Conservation (phyloP, 2,113 vertebrate genomes). For the Silurus glanis region DNA sequence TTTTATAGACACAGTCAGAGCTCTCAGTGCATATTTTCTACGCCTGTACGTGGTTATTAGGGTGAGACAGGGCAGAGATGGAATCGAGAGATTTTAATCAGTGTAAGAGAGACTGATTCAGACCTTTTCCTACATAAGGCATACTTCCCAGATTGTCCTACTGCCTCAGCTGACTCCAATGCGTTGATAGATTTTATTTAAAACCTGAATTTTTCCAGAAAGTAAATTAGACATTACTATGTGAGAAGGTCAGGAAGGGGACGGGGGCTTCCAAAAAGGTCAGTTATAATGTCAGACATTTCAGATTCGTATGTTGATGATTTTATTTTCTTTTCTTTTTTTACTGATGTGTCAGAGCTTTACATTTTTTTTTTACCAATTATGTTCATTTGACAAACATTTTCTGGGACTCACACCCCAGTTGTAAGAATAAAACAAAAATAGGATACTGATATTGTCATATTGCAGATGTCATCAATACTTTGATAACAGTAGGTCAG, state of each 20-base stretch:
- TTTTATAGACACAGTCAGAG: conserved; percentile 63
- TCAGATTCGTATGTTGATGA: neutral
- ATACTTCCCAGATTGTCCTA: neutral
- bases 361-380: neutral
- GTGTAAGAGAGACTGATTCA: neutral
- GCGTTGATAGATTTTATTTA: neutral
- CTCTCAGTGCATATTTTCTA: conserved; percentile 74
- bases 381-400: neutral
- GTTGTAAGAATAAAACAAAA: neutral
- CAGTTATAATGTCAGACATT: neutral
- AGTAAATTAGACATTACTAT: neutral
- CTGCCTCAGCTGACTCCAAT: neutral
- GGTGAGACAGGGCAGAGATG: conserved; percentile 60
- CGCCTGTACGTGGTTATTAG: conserved; percentile 69
- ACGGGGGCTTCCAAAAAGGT: neutral
- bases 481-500: neutral
- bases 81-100: conserved; percentile 35
- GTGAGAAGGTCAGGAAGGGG: neutral
- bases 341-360: neutral
- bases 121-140: neutral
- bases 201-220: neutral
- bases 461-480: neutral
- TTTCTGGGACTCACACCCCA: neutral
- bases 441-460: neutral
- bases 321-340: neutral